Conservation (phyloP, 2,113 vertebrate genomes). For the Lophius piscatorius region DNA sequence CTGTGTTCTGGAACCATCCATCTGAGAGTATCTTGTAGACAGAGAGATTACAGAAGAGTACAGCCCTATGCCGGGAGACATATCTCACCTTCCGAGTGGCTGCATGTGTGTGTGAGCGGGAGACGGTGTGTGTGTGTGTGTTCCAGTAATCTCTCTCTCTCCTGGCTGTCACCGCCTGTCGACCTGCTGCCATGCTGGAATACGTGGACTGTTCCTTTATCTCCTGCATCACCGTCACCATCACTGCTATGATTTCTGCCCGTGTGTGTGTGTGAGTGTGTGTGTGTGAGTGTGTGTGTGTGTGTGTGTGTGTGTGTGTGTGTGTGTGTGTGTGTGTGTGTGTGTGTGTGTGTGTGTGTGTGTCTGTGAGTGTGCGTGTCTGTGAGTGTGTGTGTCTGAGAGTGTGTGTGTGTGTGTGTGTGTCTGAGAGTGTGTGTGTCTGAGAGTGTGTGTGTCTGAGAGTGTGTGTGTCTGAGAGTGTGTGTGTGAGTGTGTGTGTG, state of each 20-base stretch:
- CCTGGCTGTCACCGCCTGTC: constrained; percentile 72
- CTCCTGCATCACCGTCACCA: constrained; percentile 61
- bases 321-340: not conserved
- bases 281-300: constrained; percentile 21
- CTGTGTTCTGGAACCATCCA: constrained; percentile 43
- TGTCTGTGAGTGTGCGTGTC: constrained; percentile 41
- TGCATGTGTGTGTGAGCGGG: constrained; percentile 35
- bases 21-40: constrained; percentile 64
- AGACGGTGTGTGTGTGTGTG: constrained; percentile 41
- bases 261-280: constrained; percentile 32
- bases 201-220: constrained; percentile 66
- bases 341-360: constrained; percentile 3
- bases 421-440: too few relatives aligned
- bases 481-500: constrained; percentile 30
- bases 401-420: constrained; percentile 32
- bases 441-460: constrained; percentile 20
- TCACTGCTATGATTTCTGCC: constrained; percentile 66
- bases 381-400: constrained; percentile 21
- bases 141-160: constrained; percentile 74
- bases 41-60: constrained; percentile 68
- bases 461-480: constrained; percentile 33
- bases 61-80: constrained; percentile 58
- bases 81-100: constrained; percentile 59
- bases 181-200: constrained; percentile 56
- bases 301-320: constrained; percentile 33